phyloP scores from a whole-genome alignment of 2,888 invertebrate genomes.

The Platerodrilus igneus region DNA sequence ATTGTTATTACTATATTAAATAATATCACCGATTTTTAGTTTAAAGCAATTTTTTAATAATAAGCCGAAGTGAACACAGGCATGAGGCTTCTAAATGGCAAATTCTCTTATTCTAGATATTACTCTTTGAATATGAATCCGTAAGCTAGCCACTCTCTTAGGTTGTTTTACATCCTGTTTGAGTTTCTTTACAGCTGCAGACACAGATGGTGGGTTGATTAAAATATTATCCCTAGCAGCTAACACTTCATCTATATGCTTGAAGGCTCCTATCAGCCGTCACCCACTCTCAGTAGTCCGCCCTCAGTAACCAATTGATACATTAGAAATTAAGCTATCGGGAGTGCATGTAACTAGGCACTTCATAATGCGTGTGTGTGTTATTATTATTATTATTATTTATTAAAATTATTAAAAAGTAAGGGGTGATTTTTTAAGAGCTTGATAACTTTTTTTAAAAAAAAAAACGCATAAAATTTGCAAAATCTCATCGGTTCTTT shows the following conservation, averaged over 20 bases:
- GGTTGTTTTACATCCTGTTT: conserved; percentile 12
- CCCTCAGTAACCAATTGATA: conserved; percentile 24
- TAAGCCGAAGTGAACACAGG: conserved; percentile 16
- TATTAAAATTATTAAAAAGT: too few species aligned
- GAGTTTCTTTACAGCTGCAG: conserved; percentile 4
- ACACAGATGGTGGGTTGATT: conserved; percentile 16
- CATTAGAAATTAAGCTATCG: conserved; percentile 24
- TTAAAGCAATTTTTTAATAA: conserved; percentile 7
- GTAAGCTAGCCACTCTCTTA: conserved; percentile 6
- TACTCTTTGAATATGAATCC: conserved; percentile 15
- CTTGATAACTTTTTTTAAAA: too few species aligned
- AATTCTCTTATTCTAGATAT: conserved; percentile 20
- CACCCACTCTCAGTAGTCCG: conserved; percentile 15
- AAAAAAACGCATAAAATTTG: too few species aligned
- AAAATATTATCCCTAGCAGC: conserved; percentile 7
- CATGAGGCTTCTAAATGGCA: conserved; percentile 15
- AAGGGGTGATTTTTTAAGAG: too few species aligned
- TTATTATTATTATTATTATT: too few species aligned
- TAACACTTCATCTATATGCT: conserved; percentile 12
- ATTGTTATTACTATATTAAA: too few species aligned
- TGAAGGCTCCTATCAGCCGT: conserved; percentile 18
- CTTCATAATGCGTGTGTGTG: too few species aligned
- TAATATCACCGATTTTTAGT: too few species aligned
- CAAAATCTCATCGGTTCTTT: too few species aligned
- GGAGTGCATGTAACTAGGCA: conserved; percentile 33